Base-by-base conservation (phyloP, 2,888 invertebrate species). In the Meteorus cinctellus region DNA sequence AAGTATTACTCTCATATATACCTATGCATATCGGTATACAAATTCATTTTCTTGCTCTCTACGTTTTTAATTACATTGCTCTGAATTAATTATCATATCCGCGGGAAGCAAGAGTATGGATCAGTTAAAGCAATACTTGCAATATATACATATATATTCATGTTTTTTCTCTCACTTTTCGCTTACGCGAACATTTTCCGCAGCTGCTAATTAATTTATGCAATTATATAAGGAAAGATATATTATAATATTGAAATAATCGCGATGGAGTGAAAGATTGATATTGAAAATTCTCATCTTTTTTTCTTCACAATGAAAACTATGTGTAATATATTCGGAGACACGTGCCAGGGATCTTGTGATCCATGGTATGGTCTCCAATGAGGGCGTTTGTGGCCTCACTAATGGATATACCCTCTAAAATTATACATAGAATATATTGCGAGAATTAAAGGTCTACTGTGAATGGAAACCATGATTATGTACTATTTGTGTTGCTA, bases 211-310 rank as follows among this genome's bases (percentile, higher is more conserved):
- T 84, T 82, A 81, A 77, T 72, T 80, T 79, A 76, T 75, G 72
- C 80, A 80, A 81, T 82, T 81, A 75, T 63, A 69, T 51, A 24
- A 1, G 68, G 72, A 67, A 79, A 81, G 75, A 76, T 67, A 72
- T 76, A 48, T 59, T 41, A 29, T 59, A 12, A 80, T 82, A 82
- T 81, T 79, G 80, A 79, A 78, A 75, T 81, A 82, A 84, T 84
- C 78, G 81, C 73, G 36, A 72, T 68, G 72, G 45, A 31, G 24
- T 24, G 69, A 31, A 62, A 41, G 36, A 74, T 34, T 16, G 31
- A 27, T 29, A 51, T 24, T 34, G 63, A 62, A 63, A 34, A 16
- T 55, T 3, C 6, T n/a, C n/a, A n/a, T n/a, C n/a, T n/a, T n/a
- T n/a, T n/a, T 41, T 8, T 41, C n/a, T 48, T 48, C 16, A 48